These are phyloP conservation scores for Chamaea fasciata DNA, from an alignment of 2,113 vertebrate species.

Conservation along the genomic window DNA sequence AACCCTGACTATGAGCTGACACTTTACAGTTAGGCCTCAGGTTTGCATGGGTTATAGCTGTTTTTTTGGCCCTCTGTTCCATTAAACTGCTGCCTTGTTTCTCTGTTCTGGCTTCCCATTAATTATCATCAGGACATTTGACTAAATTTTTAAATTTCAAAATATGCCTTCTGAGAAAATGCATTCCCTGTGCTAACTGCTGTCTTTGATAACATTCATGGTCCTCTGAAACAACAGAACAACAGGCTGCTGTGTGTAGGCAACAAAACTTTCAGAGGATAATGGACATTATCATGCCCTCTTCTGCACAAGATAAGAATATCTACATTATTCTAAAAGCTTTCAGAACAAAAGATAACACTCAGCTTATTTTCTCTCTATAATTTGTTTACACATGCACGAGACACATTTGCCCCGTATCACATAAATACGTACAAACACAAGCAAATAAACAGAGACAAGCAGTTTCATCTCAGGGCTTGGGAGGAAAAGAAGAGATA, in stretches of 20 bases:
- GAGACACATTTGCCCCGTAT: background rate
- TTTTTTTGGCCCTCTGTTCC: background rate
- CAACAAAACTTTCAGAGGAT: slow-evolving; percentile 19
- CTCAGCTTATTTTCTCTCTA: slow-evolving; percentile 11
- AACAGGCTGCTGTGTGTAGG: background rate
- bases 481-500: background rate
- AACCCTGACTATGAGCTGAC: background rate
- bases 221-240: background rate
- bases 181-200: background rate
- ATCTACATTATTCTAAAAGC: slow-evolving; percentile 34
- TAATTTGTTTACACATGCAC: slow-evolving; percentile 26
- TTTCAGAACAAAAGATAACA: slow-evolving; percentile 53
- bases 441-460: slow-evolving; percentile 17
- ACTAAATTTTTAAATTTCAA: background rate
- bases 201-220: background rate
- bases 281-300: slow-evolving; percentile 10
- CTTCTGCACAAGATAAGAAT: slow-evolving; percentile 18
- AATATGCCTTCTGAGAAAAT: background rate
- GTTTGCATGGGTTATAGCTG: background rate
- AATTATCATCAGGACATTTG: background rate
- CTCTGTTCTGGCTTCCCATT: background rate
- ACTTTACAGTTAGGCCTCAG: background rate
- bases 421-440: background rate
- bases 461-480: background rate
- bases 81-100: background rate